Conservation (phyloP, 2,113 vertebrate species). For the Strix aluco region DNA sequence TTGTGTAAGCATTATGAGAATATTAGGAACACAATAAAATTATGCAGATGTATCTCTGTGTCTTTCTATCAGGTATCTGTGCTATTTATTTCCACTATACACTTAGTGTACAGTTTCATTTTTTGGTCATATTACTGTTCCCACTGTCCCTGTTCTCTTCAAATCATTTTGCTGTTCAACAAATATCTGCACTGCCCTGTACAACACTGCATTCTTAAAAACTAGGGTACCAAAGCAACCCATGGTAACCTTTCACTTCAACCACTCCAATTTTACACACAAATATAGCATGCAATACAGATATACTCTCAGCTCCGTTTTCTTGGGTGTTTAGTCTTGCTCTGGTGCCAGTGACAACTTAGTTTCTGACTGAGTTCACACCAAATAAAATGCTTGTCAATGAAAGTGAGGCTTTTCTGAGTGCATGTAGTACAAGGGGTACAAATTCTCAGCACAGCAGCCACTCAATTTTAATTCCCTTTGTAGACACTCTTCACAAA, state of each 20-base stretch:
- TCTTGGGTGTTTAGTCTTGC: background rate
- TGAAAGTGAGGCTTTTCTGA: background rate
- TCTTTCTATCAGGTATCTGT: background rate
- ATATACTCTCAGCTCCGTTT: background rate
- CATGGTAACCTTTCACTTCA: background rate
- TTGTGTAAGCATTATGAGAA: background rate
- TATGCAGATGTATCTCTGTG: background rate
- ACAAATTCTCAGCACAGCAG: background rate
- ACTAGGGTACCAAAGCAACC: background rate
- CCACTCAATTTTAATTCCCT: background rate
- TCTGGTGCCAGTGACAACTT: background rate
- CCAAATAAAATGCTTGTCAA: background rate
- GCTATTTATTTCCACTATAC: background rate
- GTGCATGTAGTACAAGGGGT: background rate
- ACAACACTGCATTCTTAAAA: background rate
- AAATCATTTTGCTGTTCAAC: background rate
- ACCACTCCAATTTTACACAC: background rate
- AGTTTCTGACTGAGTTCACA: background rate
- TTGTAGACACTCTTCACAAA: background rate
- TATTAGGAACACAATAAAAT: background rate
- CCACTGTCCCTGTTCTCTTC: background rate
- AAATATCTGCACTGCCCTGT: background rate
- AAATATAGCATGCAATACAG: background rate
- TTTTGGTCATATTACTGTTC: background rate
- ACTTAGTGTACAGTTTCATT: background rate